Evolutionary conservation across 1,140 invertebrate species (phyloP).

Genomic region (Hycleus cichorii): DNA sequence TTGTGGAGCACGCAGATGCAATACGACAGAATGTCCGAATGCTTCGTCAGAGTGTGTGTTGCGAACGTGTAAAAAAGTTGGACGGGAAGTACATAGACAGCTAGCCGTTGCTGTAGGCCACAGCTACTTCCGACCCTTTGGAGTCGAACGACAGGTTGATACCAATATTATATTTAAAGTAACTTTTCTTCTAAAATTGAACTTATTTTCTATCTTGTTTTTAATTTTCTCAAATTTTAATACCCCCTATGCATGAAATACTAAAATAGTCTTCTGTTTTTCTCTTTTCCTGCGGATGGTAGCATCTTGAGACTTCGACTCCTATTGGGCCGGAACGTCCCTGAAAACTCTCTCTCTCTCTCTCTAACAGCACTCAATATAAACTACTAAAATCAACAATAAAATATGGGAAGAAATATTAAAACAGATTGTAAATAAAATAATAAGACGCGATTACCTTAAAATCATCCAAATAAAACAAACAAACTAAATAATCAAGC

Average conservation of each 20-base stretch:
- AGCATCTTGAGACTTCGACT: constrained; percentile 39
- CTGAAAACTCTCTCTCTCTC: constrained; percentile 39
- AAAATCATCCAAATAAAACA: background rate
- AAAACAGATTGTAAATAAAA: constrained; percentile 12
- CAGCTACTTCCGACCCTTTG: constrained; percentile 41
- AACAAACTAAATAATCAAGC: constrained; percentile 9
- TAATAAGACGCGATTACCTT: background rate
- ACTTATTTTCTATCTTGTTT: background rate
- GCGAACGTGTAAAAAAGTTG: constrained; percentile 22
- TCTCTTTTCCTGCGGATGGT: constrained; percentile 24
- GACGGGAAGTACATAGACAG: constrained; percentile 52
- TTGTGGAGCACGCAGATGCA: constrained; percentile 12
- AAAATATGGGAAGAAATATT: constrained; percentile 7
- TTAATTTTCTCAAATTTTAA: background rate
- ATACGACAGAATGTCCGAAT: constrained; percentile 11
- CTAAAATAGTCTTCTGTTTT: constrained; percentile 4
- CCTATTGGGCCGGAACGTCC: constrained; percentile 37
- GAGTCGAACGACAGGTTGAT: constrained; percentile 37
- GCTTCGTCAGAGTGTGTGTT: constrained; percentile 26
- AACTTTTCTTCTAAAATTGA: background rate
- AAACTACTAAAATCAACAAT: constrained; percentile 12
- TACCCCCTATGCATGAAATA: constrained; percentile 4
- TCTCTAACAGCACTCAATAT: constrained; percentile 36
- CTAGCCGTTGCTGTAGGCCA: constrained; percentile 59
- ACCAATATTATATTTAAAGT: constrained; percentile 5